Base-by-base conservation (phyloP, 2,888 invertebrate species). In the Adelphocoris suturalis region DNA sequence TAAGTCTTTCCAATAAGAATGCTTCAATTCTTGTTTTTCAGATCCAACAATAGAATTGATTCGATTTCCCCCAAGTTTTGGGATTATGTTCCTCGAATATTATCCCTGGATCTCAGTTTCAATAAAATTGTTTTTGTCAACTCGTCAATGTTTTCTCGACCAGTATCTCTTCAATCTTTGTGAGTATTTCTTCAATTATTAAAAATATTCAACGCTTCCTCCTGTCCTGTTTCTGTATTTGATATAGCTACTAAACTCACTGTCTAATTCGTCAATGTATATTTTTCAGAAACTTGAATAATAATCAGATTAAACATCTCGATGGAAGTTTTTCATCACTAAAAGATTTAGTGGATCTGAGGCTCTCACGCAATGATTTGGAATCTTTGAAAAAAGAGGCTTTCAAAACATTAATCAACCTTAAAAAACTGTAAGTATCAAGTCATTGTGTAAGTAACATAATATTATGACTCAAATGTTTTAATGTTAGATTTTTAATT, bases 281-380 rank as follows among this genome's bases (percentile, higher is more conserved):
- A 52, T 61, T 91, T 92, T 91, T 89, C 90, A 91, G 92, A 75
- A 92, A 91, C 91, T 89, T 92, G 52, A 92, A 95, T 93, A 95
- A 94, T 92, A 98, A 98, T 94, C 95, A 95, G 91, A 96, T 98
- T 90, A 94, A 94, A 92, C 93, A 94, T 80, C 95, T 98, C 90
- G 95, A 96, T 92, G 95, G 95, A 92, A 95, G 96, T 90, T 95
- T 98, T 92, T 95, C 95, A 92, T 96, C 96, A 93, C 94, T 98
- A 89, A 95, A 95, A 0, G 95, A 95, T 90, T 94, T 98, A 91
- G 95, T 95, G 92, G 96, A 96, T 92, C 94, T 98, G 91, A 97
- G 97, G 93, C 93, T 98, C 91, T 97, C 96, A 93, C 96, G 96
- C 93, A 98, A 98, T 95, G 95, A 95, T 91, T 94, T 97, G 91